A percentile compares a stretch with the other conserved stretches of the same genome.
Conservation (phyloP, 2,113 vertebrate species). For the Myiopsitta monachus region DNA sequence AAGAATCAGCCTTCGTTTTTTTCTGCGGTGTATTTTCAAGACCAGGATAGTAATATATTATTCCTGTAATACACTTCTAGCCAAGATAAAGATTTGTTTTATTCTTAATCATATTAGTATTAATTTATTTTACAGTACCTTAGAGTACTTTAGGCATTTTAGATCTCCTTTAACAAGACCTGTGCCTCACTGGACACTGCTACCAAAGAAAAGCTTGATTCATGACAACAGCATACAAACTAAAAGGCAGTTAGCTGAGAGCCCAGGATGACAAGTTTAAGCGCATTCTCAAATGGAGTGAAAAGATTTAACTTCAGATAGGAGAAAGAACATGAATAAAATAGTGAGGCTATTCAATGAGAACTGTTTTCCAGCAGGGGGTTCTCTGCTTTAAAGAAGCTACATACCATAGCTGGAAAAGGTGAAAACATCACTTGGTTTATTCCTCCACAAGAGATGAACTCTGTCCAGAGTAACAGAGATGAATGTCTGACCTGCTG, state of each 20-base stretch:
- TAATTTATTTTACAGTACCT: slow-evolving; percentile 42
- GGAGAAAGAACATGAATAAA: neutral
- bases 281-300: neutral
- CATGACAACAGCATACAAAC: neutral
- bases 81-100: slow-evolving; percentile 29
- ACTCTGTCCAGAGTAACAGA: neutral
- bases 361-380: neutral
- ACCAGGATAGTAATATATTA: neutral
- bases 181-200: neutral
- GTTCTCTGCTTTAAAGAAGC: neutral
- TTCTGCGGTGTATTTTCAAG: neutral
- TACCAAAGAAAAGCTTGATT: neutral
- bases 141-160: neutral
- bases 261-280: neutral
- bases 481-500: neutral
- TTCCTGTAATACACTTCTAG: neutral
- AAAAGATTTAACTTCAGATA: neutral
- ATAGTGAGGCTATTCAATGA: neutral
- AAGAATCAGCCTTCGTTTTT: slow-evolving; percentile 23
- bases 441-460: neutral
- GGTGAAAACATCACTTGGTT: neutral
- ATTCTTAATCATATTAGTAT: slow-evolving; percentile 24
- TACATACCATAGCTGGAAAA: neutral
- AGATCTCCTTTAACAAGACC: neutral
- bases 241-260: neutral